Conservation (phyloP, 2,113 vertebrate genomes). For the Chionodraco myersi region DNA sequence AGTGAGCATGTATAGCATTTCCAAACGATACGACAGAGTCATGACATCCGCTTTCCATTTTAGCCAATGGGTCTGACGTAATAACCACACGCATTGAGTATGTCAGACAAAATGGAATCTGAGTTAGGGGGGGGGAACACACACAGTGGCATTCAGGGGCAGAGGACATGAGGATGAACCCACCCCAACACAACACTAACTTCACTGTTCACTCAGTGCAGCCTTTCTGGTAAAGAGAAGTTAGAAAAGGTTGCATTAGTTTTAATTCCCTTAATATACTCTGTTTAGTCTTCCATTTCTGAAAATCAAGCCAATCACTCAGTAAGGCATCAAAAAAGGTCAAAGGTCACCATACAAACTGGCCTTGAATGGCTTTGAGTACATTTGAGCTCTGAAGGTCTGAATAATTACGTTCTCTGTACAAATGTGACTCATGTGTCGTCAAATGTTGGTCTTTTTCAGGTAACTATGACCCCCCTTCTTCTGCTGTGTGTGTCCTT, state of each 20-base stretch:
- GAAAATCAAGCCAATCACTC: background rate
- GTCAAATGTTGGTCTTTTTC: constrained; percentile 54
- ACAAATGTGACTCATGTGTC: background rate
- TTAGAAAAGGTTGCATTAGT: background rate
- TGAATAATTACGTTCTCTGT: background rate
- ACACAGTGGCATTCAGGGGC: constrained; percentile 1
- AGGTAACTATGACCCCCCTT: constrained; percentile 93
- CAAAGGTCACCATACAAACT: too few species aligned
- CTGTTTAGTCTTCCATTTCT: background rate
- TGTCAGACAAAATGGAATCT: constrained; percentile 12
- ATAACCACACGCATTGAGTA: constrained; percentile 8
- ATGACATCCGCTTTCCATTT: constrained; percentile 51
- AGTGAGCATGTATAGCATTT: constrained; percentile 37
- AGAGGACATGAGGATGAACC: constrained; percentile 21
- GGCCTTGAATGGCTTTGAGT: background rate
- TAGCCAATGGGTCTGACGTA: constrained; percentile 16
- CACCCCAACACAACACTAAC: constrained; percentile 12
- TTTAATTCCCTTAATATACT: background rate
- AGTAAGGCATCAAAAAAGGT: too few species aligned
- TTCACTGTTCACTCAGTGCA: constrained; percentile 22
- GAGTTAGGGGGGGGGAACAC: background rate
- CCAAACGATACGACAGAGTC: constrained; percentile 33
- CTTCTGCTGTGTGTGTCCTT: constrained; percentile 90
- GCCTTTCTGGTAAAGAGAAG: constrained; percentile 1
- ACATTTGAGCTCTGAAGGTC: background rate